Base-by-base conservation (phyloP, 2,888 invertebrate genomes). In the Timema cristinae region DNA sequence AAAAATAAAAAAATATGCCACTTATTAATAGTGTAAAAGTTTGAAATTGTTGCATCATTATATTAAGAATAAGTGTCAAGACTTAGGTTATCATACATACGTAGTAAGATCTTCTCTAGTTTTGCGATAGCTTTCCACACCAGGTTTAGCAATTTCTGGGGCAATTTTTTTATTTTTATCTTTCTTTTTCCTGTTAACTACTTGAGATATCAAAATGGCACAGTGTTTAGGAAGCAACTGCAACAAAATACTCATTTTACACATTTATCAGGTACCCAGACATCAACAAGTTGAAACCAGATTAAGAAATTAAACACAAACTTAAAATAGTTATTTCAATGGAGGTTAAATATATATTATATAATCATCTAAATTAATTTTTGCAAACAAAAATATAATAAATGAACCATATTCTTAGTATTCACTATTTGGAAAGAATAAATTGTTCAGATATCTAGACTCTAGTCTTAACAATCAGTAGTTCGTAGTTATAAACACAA, bases 101-200 rank as follows among this genome's bases (percentile, higher is more conserved):
- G 97, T 96, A 5, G 97, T 98, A 72, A 99, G 85, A 79, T 97
- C 95, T 82, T 98, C 98, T 71, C 99, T 87, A 0, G 97, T 97
- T 83, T 97, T 96, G 67, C 99, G 87, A 78, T 94, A 94, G 81
- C 98, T 98, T 81, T 99, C 99, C 75, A 91, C 90, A 5, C 99
- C 99, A 0, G 99, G 98, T 79, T 94, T 93, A 76, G 93, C 90
- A 77, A 93, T 90, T 81, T 96, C 95, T 70, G 90, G 89, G 10
- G 90, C 86, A 77, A 92, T 93, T 78, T 95, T 95, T 80, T 96
- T 95, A 52, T 74, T 75, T 79, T 95, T 94, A 79, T 97, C 95
- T 78, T 96, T 95, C 79, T 95, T 95, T 82, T 96, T 96, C 70
- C 96, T 89, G 78, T 94, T 93, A 56, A 95, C 91, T 75, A 92